These are phyloP conservation scores for Bombus terrestris DNA, from an alignment of 1,140 invertebrate species.

Conservation along the genomic window DNA sequence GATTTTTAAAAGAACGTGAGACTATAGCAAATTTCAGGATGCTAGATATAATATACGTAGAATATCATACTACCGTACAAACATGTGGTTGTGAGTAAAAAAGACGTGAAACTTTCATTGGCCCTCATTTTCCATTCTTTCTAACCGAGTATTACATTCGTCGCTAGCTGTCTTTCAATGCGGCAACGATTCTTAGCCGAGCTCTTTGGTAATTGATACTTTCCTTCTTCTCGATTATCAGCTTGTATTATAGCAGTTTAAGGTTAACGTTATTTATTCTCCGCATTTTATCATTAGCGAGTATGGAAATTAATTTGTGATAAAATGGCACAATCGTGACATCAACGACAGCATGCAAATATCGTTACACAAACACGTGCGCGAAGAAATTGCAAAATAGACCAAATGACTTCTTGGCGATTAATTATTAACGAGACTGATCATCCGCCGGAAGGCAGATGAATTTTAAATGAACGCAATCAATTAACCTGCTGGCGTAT, in stretches of 20 bases:
- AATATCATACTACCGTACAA: accelerated
- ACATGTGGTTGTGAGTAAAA: accelerated
- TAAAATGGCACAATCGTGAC: not conserved
- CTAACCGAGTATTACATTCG: too few species aligned
- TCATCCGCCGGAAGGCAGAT: not conserved
- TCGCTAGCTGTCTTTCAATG: too few species aligned
- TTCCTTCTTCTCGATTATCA: too few species aligned
- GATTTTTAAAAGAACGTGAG: too few species aligned
- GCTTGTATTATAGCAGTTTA: too few species aligned
- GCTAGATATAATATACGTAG: too few species aligned
- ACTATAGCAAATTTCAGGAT: too few species aligned
- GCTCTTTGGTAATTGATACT: too few species aligned
- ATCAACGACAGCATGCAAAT: not conserved
- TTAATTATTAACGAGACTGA: slow-evolving; percentile 17
- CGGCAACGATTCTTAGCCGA: too few species aligned
- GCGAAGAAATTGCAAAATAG: not conserved
- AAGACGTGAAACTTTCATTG: too few species aligned
- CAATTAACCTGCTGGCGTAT: slow-evolving; percentile 9
- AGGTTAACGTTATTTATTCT: too few species aligned
- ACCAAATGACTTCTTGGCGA: not conserved
- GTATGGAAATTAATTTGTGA: not conserved
- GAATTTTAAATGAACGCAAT: slow-evolving; percentile 31
- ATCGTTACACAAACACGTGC: not conserved
- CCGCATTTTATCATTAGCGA: not conserved
- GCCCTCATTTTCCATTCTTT: too few species aligned